Conservation (phyloP, 2,113 vertebrate species). For the Aramus guarauna region DNA sequence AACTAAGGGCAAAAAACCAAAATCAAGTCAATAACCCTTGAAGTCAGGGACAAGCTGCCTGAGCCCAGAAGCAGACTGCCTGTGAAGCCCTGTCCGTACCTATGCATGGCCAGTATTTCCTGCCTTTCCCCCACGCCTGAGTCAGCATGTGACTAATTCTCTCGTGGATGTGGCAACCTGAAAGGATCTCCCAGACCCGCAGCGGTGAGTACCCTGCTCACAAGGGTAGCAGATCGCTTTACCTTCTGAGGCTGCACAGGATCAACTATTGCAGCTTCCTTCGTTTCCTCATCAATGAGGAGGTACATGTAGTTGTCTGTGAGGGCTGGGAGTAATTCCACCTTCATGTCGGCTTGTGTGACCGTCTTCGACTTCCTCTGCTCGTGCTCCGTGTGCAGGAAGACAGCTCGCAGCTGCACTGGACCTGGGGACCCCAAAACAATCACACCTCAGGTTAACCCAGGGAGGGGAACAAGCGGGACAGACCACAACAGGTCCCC, state of each 20-base stretch:
- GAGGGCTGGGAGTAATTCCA: constrained; percentile 90
- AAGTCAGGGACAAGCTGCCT: background rate
- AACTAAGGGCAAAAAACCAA: background rate
- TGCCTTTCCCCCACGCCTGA: background rate
- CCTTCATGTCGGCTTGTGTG: constrained; percentile 83
- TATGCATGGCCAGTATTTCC: background rate
- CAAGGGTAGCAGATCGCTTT: background rate
- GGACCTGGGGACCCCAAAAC: constrained; percentile 67
- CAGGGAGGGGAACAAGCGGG: background rate
- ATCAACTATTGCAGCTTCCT: constrained; percentile 91
- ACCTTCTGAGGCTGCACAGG: constrained; percentile 95
- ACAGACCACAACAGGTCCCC: background rate
- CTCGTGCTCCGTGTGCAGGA: constrained; percentile 47
- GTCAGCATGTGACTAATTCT: background rate
- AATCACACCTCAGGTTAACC: background rate
- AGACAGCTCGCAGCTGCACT: constrained; percentile 53
- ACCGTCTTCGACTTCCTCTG: constrained; percentile 71
- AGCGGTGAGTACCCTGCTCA: background rate
- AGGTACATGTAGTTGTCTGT: constrained; percentile 99
- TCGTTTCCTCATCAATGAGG: constrained; percentile 86
- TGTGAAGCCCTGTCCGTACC: background rate
- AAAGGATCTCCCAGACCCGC: background rate
- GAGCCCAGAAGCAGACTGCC: background rate
- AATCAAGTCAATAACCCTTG: background rate
- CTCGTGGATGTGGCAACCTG: background rate